Evolutionary conservation across 2,113 vertebrate genomes (phyloP).

Genomic region (Amblyopsis rosae): DNA sequence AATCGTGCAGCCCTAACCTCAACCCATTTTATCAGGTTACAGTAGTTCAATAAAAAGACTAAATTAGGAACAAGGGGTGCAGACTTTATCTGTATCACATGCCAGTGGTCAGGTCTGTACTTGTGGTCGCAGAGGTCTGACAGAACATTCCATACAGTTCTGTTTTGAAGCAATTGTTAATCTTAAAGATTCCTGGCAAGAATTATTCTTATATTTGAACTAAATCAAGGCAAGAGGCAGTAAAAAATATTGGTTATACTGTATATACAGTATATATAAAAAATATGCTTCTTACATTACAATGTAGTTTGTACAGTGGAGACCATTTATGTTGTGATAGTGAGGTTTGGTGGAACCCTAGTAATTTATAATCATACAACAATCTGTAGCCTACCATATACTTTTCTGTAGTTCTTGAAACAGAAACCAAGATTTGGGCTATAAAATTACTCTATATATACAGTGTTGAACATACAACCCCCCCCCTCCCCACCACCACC

Average conservation of each 20-base stretch:
- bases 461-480: slow-evolving; percentile 9
- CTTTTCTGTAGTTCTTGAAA: slow-evolving; percentile 38
- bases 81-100: background rate
- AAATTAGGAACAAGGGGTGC: too few species aligned
- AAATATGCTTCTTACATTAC: slow-evolving; percentile 40
- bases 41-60: slow-evolving; percentile 9
- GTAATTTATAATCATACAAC: slow-evolving; percentile 43
- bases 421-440: slow-evolving; percentile 27
- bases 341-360: slow-evolving; percentile 64
- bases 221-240: slow-evolving; percentile 17
- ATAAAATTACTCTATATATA: background rate
- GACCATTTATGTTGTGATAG: slow-evolving; percentile 61
- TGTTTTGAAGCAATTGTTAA: slow-evolving; percentile 13
- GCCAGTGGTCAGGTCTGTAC: slow-evolving; percentile 5
- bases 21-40: background rate
- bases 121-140: slow-evolving; percentile 38
- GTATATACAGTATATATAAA: background rate
- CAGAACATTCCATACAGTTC: slow-evolving; percentile 38
- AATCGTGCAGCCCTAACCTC: background rate
- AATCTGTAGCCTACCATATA: slow-evolving; percentile 29
- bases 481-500: background rate
- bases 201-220: slow-evolving; percentile 39
- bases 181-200: slow-evolving; percentile 18
- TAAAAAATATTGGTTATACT: too few species aligned
- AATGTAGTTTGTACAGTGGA: slow-evolving; percentile 28